Conservation (phyloP, 2,888 invertebrate species). For the Celastrina argiolus region DNA sequence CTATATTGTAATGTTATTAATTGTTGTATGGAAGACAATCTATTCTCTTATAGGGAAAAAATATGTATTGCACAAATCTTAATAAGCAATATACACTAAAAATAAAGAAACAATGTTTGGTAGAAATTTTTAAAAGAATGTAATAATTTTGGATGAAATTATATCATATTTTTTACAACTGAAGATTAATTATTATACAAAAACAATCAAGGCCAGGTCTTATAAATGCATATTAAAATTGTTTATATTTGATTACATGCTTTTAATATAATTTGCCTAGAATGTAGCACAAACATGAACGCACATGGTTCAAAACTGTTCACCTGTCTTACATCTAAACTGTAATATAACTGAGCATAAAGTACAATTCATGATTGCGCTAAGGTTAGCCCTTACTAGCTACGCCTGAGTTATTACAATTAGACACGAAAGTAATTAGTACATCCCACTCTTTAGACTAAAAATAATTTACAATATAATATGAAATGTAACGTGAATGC, state of each 20-base stretch:
- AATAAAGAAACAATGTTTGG: slow-evolving; percentile 3
- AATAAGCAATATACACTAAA: slow-evolving; percentile 18
- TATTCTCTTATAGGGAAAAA: slow-evolving; percentile 27
- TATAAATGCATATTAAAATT: slow-evolving; percentile 22
- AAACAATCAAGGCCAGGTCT: slow-evolving; percentile 21
- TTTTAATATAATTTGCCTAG: slow-evolving; percentile 14
- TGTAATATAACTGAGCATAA: slow-evolving; percentile 67
- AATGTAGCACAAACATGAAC: slow-evolving; percentile 30
- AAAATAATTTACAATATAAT: slow-evolving; percentile 70
- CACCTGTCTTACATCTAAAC: slow-evolving; percentile 50
- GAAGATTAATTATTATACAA: not conserved
- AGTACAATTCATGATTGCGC: slow-evolving; percentile 57
- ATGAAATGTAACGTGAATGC: slow-evolving; percentile 64
- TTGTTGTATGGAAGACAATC: slow-evolving; percentile 32
- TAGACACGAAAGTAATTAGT: slow-evolving; percentile 36
- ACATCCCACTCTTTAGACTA: slow-evolving; percentile 54
- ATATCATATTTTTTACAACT: not conserved
- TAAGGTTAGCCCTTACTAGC: slow-evolving; percentile 38
- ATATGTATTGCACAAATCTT: slow-evolving; percentile 32
- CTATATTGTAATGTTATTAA: not conserved
- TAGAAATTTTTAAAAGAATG: not conserved
- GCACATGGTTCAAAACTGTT: slow-evolving; percentile 28
- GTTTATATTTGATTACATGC: not conserved
- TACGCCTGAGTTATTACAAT: slow-evolving; percentile 44
- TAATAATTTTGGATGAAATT: not conserved